Conservation (phyloP, 2,797 vertebrate species). For the Pseudochirops corinnae region DNA sequence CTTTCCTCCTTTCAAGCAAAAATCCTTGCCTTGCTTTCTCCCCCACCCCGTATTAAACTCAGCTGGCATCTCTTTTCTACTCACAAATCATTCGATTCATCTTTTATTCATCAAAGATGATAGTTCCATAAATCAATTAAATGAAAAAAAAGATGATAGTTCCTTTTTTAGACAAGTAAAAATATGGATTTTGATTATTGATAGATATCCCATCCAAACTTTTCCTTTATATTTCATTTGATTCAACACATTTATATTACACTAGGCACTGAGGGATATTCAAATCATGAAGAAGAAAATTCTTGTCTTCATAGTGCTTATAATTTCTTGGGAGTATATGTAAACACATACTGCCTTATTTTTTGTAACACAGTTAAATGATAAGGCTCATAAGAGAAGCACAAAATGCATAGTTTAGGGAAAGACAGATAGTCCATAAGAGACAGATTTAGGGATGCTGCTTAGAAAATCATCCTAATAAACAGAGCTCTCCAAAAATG, state of each 20-base stretch:
- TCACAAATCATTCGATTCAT: neutral
- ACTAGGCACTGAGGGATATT: neutral
- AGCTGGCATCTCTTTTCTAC: neutral
- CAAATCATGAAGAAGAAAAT: neutral
- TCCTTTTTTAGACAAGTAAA: neutral
- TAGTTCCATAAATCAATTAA: neutral
- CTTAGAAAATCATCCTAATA: neutral
- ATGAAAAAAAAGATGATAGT: neutral
- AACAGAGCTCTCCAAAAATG: neutral
- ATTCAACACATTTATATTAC: neutral
- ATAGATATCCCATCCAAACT: neutral
- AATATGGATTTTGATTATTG: neutral
- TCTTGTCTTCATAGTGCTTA: neutral
- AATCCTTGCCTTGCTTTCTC: neutral
- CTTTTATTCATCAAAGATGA: constrained; percentile 1
- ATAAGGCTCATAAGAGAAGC: neutral
- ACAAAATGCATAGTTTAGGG: neutral
- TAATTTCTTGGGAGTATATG: neutral
- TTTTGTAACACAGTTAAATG: neutral
- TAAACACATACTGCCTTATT: neutral
- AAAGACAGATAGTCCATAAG: neutral
- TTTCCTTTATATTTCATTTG: neutral
- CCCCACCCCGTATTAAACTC: neutral
- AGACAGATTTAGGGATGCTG: neutral
- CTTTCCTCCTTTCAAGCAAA: neutral